Percentiles rank a stretch among this genome's conserved stretches.
These are phyloP conservation scores for Timema cristinae DNA, from an alignment of 2,888 invertebrate species.

Conservation along the genomic window DNA sequence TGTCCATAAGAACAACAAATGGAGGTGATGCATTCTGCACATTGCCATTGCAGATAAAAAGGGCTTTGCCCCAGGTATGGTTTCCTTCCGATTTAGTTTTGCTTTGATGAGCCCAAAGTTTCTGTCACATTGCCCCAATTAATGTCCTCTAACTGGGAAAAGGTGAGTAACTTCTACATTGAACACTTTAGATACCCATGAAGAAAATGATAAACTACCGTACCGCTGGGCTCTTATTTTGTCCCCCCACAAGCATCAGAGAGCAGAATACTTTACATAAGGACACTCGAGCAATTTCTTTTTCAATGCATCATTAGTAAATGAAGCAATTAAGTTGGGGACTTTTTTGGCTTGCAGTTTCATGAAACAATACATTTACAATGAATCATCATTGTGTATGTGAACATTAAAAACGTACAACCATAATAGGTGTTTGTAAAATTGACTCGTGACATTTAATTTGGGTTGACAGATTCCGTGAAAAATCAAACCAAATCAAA, in stretches of 20 bases:
- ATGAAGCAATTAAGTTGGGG: no score
- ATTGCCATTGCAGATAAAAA: neutral
- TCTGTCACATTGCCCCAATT: neutral
- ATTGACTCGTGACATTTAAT: no score
- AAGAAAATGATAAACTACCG: neutral
- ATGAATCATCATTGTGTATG: no score
- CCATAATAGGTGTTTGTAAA: no score
- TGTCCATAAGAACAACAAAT: neutral
- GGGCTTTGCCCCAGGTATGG: conserved; percentile 3
- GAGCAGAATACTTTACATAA: no score
- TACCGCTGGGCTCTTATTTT: neutral
- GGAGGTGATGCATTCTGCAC: neutral
- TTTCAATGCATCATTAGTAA: no score
- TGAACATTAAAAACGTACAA: no score
- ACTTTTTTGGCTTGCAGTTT: no score
- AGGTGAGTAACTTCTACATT: neutral
- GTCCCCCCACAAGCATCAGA: neutral
- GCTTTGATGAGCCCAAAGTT: conserved; percentile 8
- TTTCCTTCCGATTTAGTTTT: neutral
- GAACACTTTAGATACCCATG: neutral
- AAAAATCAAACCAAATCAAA: no score
- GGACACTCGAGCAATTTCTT: no score
- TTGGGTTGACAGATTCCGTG: no score
- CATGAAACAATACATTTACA: no score
- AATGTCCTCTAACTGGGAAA: neutral